phyloP scores from a whole-genome alignment of 2,888 invertebrate genomes.

The Lepidochrysops patricia region DNA sequence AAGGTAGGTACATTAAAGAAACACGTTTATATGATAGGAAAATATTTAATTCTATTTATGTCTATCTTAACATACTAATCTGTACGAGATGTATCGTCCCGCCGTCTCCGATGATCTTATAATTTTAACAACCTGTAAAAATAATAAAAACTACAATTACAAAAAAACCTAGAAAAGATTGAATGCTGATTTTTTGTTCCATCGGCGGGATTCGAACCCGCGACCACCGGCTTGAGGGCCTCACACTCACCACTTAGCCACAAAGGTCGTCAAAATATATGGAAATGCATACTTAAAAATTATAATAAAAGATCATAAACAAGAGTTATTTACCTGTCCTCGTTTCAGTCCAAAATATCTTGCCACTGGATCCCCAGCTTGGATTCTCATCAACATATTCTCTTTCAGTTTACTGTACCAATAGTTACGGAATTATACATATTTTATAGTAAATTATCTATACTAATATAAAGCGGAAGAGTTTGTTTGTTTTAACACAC shows the following conservation, averaged over 20 bases:
- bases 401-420: conserved; percentile 91
- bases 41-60: conserved; percentile 23
- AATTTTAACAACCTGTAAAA: conserved; percentile 93
- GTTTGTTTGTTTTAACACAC: too few species aligned
- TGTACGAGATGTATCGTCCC: conserved; percentile 97
- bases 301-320: too few species aligned
- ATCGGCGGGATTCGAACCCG: too few species aligned
- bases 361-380: conserved; percentile 98
- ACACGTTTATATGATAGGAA: conserved; percentile 16
- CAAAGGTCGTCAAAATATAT: too few species aligned
- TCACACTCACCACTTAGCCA: too few species aligned
- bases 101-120: conserved; percentile 98
- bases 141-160: conserved; percentile 17
- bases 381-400: conserved; percentile 98
- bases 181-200: too few species aligned
- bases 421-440: conserved; percentile 33
- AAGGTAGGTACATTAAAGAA: too few species aligned
- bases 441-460: too few species aligned
- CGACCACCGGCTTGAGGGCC: too few species aligned
- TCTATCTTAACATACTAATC: conserved; percentile 83
- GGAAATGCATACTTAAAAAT: too few species aligned
- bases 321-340: conserved; percentile 83
- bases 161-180: not conserved
- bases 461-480: too few species aligned
- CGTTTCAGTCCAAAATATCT: conserved; percentile 98